Base-by-base conservation (phyloP, 1,140 invertebrate genomes). In the Sycophaga agraensis region DNA sequence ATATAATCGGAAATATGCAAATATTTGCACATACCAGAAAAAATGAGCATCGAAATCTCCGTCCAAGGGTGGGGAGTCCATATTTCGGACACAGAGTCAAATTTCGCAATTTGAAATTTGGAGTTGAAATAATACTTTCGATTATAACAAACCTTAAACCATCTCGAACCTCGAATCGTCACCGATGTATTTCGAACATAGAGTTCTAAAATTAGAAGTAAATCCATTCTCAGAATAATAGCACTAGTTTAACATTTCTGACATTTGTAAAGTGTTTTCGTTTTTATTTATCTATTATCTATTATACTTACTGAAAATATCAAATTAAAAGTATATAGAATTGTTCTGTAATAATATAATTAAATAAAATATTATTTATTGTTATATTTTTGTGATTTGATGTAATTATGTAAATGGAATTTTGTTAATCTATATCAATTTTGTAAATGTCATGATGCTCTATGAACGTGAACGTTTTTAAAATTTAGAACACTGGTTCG, bases 91-190 rank as follows among this genome's bases (percentile, higher is more conserved):
- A n/a, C n/a, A n/a, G n/a, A n/a, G n/a, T n/a, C n/a, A n/a, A n/a
- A n/a, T n/a, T n/a, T n/a, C n/a, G n/a, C n/a, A n/a, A n/a, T n/a
- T n/a, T n/a, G n/a, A n/a, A n/a, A n/a, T n/a, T n/a, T n/a, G n/a
- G n/a, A n/a, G n/a, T n/a, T n/a, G n/a, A n/a, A n/a, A n/a, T n/a
- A n/a, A n/a, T n/a, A n/a, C n/a, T n/a, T n/a, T n/a, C n/a, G n/a
- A n/a, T n/a, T n/a, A n/a, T n/a, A n/a, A n/a, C n/a, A n/a, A n/a
- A n/a, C n/a, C n/a, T n/a, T n/a, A n/a, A n/a, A n/a, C n/a, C n/a
- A n/a, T n/a, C n/a, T 66, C 56, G 68, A 68, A 70, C 59, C 54
- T 62, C 66, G 66, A 63, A 70, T 70, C 67, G 69, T 56, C 54
- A 35, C 45, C 49, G 31, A 37, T 48, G 45, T 39, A 9, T 46